phyloP scores from a whole-genome alignment of 1,140 invertebrate species.

The Formica exsecta region DNA sequence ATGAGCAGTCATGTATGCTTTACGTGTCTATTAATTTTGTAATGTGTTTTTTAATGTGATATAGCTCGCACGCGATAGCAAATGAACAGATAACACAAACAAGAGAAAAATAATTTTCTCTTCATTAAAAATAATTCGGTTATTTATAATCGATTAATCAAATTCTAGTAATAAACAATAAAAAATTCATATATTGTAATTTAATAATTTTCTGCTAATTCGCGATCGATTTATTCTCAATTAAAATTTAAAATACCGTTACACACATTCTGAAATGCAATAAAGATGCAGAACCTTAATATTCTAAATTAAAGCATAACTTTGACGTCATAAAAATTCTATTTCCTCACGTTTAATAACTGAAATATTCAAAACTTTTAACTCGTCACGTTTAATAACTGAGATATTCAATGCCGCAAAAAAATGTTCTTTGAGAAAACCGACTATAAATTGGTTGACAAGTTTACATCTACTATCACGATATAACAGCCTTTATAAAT shows the following conservation, averaged over 20 bases:
- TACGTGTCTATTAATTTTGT: slow-evolving; percentile 23
- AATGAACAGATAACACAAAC: neutral
- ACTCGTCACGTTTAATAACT: neutral
- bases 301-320: neutral
- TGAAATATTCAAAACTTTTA: neutral
- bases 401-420: neutral
- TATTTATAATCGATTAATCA: neutral
- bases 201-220: neutral
- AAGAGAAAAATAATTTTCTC: slow-evolving; percentile 31
- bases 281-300: neutral
- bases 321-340: neutral
- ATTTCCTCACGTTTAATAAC: neutral
- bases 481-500: slow-evolving; percentile 10
- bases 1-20: slow-evolving; percentile 5
- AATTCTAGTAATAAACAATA: neutral
- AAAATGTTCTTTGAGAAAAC: neutral
- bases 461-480: neutral
- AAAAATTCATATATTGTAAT: neutral
- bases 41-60: slow-evolving; percentile 7
- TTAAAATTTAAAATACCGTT: slow-evolving; percentile 1
- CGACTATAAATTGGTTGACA: slow-evolving; percentile 1
- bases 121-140: neutral
- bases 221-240: neutral
- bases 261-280: neutral
- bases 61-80: neutral